These are phyloP conservation scores for Crenichthys baileyi DNA, from an alignment of 2,797 vertebrate genomes.

Conservation along the genomic window DNA sequence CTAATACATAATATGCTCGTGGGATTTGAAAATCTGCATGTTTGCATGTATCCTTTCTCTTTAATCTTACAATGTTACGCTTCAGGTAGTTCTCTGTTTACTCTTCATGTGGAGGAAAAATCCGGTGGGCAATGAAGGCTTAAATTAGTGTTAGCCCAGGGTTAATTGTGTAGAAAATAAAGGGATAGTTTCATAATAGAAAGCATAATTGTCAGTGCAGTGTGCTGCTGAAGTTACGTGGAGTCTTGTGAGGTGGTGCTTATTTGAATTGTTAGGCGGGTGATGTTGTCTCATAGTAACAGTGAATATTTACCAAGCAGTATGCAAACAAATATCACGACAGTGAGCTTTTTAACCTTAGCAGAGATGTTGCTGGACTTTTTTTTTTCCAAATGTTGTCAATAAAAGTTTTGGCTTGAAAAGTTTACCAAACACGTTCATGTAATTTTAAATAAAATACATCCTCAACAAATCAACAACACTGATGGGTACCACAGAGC, in stretches of 20 bases:
- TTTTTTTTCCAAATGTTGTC: background rate
- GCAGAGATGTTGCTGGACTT: conserved; percentile 27
- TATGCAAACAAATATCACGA: conserved; percentile 9
- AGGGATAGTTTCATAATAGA: conserved; percentile 21
- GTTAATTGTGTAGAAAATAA: conserved; percentile 69
- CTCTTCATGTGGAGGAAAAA: conserved; percentile 51
- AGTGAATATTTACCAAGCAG: conserved; percentile 27
- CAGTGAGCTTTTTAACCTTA: conserved; percentile 20
- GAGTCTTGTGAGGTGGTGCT: conserved; percentile 27
- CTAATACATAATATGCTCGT: conserved; percentile 1
- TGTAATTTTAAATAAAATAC: conserved; percentile 39
- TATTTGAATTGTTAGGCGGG: conserved; percentile 3
- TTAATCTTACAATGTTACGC: conserved; percentile 32
- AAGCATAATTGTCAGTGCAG: conserved; percentile 34
- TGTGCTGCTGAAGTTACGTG: conserved; percentile 33
- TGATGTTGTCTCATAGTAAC: conserved; percentile 13
- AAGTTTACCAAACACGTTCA: conserved; percentile 45
- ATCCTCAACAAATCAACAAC: conserved; percentile 54
- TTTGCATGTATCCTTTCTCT: conserved; percentile 33
- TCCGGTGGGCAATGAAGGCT: conserved; percentile 47
- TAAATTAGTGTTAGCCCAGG: conserved; percentile 63
- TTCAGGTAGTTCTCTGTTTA: conserved; percentile 44
- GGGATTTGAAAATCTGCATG: conserved; percentile 20
- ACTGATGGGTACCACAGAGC: conserved; percentile 35
- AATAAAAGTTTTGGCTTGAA: conserved; percentile 21